A percentile compares a stretch with the other conserved stretches of the same genome.
Evolutionary conservation across 2,888 invertebrate species (phyloP).

Genomic region (Pyrgus malvae): DNA sequence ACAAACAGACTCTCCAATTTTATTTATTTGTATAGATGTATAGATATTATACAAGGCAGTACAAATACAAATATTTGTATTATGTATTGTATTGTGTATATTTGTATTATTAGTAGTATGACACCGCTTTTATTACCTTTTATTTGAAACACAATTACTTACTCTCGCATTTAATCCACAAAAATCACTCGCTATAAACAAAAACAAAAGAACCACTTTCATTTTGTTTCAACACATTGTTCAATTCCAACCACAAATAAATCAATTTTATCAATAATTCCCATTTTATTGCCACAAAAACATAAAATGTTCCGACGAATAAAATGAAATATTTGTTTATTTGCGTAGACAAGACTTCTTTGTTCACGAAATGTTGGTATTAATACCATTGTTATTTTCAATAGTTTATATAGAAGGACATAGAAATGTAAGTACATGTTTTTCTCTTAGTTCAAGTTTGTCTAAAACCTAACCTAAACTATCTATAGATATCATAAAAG

Average conservation of each 20-base stretch:
- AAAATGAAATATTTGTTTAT: background rate
- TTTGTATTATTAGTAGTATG: too few species aligned
- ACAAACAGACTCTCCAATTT: too few species aligned
- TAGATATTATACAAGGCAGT: too few species aligned
- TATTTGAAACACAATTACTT: slow-evolving; percentile 13
- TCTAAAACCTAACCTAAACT: too few species aligned
- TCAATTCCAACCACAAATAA: slow-evolving; percentile 3
- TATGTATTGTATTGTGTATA: too few species aligned
- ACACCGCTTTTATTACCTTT: too few species aligned
- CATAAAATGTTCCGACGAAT: slow-evolving; percentile 6
- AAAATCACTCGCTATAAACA: slow-evolving; percentile 4
- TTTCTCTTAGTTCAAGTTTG: background rate
- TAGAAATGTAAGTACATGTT: background rate
- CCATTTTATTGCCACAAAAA: background rate
- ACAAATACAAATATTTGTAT: too few species aligned
- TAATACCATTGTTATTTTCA: background rate
- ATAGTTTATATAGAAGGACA: background rate
- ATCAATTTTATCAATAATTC: slow-evolving; percentile 1
- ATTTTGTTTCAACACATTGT: slow-evolving; percentile 19
- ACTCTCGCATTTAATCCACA: slow-evolving; percentile 1
- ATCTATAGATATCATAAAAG: too few species aligned
- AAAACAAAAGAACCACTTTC: slow-evolving; percentile 6
- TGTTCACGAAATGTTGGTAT: slow-evolving; percentile 4
- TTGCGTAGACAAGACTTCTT: background rate
- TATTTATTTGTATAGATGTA: too few species aligned